phyloP scores from a whole-genome alignment of 2,888 invertebrate genomes.

The Thumatha senex region DNA sequence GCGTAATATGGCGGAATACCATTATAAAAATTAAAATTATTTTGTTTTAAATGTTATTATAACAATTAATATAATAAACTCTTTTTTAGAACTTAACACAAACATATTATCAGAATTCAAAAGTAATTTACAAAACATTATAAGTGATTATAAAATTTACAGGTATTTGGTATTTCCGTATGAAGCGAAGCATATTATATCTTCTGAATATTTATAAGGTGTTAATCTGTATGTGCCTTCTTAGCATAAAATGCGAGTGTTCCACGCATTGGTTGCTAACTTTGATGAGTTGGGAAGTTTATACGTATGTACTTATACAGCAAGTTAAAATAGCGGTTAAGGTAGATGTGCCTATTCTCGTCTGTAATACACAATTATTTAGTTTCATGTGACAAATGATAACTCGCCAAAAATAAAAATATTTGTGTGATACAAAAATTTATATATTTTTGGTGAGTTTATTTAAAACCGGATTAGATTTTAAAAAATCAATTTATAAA shows the following conservation, averaged over 20 bases:
- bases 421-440: no score
- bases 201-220: constrained; percentile 10
- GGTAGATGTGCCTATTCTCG: constrained; percentile 3
- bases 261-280: constrained; percentile 31
- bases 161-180: constrained; percentile 2
- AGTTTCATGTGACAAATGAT: no score
- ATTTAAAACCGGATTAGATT: no score
- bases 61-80: not conserved
- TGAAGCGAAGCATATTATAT: not conserved
- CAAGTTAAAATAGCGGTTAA: constrained; percentile 17
- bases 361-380: not conserved
- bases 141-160: constrained; percentile 3
- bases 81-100: no score
- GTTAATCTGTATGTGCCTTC: constrained; percentile 31
- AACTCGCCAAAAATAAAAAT: no score
- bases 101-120: not conserved
- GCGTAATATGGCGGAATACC: no score
- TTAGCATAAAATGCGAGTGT: constrained; percentile 45
- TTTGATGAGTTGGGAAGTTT: constrained; percentile 40
- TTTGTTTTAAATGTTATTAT: no score
- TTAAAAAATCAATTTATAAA: no score
- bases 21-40: no score
- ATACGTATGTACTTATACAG: constrained; percentile 27
- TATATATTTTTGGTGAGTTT: no score
- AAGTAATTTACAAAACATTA: constrained; percentile 5